These are phyloP conservation scores for Artemisiospiza belli DNA, from an alignment of 2,113 vertebrate species.

Conservation along the genomic window DNA sequence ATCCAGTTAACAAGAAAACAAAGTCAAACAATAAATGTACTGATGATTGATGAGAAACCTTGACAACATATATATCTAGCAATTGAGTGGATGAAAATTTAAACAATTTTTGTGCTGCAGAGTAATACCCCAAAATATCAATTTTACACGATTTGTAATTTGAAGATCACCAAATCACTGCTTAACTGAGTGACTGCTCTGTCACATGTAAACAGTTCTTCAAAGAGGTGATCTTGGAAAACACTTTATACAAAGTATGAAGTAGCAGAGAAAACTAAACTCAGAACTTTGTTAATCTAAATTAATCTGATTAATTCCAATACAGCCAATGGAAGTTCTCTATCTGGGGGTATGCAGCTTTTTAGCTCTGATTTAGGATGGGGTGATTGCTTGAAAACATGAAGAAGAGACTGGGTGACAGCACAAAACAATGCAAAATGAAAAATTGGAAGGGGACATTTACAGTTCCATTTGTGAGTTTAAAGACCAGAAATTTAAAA, in stretches of 20 bases:
- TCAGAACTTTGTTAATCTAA: neutral
- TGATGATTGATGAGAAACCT: neutral
- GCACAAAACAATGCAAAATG: neutral
- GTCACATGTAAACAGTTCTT: neutral
- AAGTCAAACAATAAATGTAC: neutral
- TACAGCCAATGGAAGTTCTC: neutral
- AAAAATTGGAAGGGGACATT: neutral
- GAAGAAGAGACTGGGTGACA: neutral
- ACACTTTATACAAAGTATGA: neutral
- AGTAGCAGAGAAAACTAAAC: neutral
- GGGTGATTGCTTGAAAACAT: neutral
- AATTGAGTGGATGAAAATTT: neutral
- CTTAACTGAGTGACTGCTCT: neutral
- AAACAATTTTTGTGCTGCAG: neutral
- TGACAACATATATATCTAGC: neutral
- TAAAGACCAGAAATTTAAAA: neutral
- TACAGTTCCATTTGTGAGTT: neutral
- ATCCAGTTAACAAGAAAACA: neutral
- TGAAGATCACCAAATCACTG: neutral
- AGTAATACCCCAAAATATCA: neutral
- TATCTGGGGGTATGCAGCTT: accelerated
- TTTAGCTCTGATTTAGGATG: neutral
- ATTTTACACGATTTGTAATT: neutral
- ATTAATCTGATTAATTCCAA: neutral
- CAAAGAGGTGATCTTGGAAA: neutral